Evolutionary conservation across 2,888 invertebrate genomes (phyloP).

Genomic region (Drosophila incognita): DNA sequence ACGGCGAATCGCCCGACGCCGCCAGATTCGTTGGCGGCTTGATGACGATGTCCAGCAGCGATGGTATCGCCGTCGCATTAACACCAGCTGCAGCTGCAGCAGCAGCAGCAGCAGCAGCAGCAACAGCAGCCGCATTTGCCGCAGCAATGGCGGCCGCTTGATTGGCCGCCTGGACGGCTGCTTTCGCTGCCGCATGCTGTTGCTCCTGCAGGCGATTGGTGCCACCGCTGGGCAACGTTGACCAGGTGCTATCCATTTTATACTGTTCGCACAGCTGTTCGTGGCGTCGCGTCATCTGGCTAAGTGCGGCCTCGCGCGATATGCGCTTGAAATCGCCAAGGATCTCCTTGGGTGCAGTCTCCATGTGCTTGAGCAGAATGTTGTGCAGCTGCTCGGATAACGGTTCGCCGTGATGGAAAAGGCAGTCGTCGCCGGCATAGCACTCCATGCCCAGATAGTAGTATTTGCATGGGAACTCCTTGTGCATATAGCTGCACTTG

Average conservation of each 20-base stretch:
- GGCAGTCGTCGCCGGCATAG: constrained; percentile 93
- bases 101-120: neutral
- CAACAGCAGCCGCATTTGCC: constrained; percentile 9
- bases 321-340: constrained; percentile 95
- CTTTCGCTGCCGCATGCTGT: constrained; percentile 42
- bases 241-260: constrained; percentile 81
- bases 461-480: constrained; percentile 98
- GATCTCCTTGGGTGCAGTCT: constrained; percentile 95
- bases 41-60: constrained; percentile 84
- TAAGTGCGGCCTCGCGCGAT: constrained; percentile 90
- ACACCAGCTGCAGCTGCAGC: constrained; percentile 7
- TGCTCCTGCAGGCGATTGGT: constrained; percentile 53
- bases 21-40: constrained; percentile 74
- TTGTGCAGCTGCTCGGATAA: constrained; percentile 91
- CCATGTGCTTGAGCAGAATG: constrained; percentile 90
- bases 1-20: constrained; percentile 17
- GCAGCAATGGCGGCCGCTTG: constrained; percentile 44
- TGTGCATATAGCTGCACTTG: constrained; percentile 98
- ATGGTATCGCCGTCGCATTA: constrained; percentile 69
- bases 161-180: constrained; percentile 33
- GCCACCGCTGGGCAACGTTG: constrained; percentile 52
- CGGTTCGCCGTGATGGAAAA: constrained; percentile 96
- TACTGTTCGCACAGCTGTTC: constrained; percentile 85
- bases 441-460: constrained; percentile 97
- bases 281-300: constrained; percentile 86